phyloP scores from a whole-genome alignment of 2,113 vertebrate genomes.

The Octodon degus region DNA sequence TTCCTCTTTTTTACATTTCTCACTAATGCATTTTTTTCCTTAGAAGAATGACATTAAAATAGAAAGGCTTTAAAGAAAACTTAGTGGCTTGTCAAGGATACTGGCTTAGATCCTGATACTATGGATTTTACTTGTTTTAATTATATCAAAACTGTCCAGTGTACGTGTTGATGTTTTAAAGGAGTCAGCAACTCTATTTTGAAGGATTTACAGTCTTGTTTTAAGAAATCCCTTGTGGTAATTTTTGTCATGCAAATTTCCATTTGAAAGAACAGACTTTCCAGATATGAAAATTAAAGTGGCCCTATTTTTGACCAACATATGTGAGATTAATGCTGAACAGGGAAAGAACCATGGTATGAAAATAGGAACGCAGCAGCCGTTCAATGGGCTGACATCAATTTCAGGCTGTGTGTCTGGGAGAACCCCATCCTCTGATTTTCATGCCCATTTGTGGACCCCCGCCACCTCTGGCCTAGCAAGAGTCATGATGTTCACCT shows the following conservation, averaged over 20 bases:
- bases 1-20: slow-evolving; percentile 64
- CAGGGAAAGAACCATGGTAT: neutral
- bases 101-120: slow-evolving; percentile 69
- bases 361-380: neutral
- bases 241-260: slow-evolving; percentile 69
- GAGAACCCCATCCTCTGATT: neutral
- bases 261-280: slow-evolving; percentile 55
- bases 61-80: slow-evolving; percentile 77
- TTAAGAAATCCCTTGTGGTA: slow-evolving; percentile 58
- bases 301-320: neutral
- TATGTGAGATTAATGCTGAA: neutral
- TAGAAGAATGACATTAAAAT: slow-evolving; percentile 72
- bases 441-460: accelerated
- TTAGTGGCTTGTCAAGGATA: slow-evolving; percentile 77
- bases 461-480: neutral
- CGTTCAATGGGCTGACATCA: no score
- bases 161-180: slow-evolving; percentile 67
- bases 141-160: slow-evolving; percentile 66
- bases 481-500: neutral
- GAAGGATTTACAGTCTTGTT: slow-evolving; percentile 65
- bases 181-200: slow-evolving; percentile 61
- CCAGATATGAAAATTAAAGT: slow-evolving; percentile 58
- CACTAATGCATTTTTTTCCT: slow-evolving; percentile 77
- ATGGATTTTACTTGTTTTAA: slow-evolving; percentile 80
- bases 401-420: neutral